phyloP scores from a whole-genome alignment of 2,888 invertebrate genomes.

The Molorchus minor region DNA sequence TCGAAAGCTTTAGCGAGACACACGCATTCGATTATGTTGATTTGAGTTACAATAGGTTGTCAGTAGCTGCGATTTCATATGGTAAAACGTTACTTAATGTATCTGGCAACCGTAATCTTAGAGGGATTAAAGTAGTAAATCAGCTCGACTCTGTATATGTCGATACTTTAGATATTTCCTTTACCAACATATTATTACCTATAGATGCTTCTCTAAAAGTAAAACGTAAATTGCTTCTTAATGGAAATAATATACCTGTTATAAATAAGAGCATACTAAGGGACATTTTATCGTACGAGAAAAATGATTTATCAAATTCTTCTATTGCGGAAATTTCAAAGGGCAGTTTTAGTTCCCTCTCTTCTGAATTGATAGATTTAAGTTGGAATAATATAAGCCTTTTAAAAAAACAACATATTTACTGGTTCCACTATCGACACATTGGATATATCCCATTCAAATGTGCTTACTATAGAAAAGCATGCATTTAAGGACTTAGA shows the following conservation, averaged over 20 bases:
- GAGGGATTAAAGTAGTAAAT: no score
- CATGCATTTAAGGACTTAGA: slow-evolving; percentile 7
- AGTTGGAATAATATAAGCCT: slow-evolving; percentile 18
- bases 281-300: not conserved
- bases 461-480: slow-evolving; percentile 1
- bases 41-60: slow-evolving; percentile 19
- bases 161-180: no score
- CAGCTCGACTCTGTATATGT: no score
- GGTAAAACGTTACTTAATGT: slow-evolving; percentile 9
- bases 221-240: not conserved
- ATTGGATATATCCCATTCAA: slow-evolving; percentile 22
- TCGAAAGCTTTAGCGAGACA: slow-evolving; percentile 16
- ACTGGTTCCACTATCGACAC: not conserved
- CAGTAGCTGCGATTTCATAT: no score
- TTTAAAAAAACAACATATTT: slow-evolving; percentile 14
- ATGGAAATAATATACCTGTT: not conserved
- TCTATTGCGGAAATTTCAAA: slow-evolving; percentile 21
- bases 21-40: not conserved
- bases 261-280: slow-evolving; percentile 1
- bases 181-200: no score
- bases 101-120: no score
- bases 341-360: slow-evolving; percentile 9
- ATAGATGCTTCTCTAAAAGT: no score
- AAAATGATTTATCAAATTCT: slow-evolving; percentile 27
- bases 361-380: slow-evolving; percentile 8